These are phyloP conservation scores for Sisor rabdophorus DNA, from an alignment of 2,113 vertebrate species.

Conservation along the genomic window DNA sequence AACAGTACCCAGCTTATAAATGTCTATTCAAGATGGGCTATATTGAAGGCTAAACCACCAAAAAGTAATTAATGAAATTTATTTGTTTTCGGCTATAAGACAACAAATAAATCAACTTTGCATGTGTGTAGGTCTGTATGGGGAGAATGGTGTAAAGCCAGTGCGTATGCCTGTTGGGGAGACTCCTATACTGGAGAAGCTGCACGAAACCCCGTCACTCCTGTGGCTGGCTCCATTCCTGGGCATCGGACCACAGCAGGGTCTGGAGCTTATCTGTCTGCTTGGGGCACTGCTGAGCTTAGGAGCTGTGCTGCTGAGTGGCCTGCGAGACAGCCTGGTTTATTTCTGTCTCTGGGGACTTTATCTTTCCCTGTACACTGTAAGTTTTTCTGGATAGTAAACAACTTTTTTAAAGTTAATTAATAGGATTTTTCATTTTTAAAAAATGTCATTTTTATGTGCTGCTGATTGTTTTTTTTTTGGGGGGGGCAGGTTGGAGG, in stretches of 20 bases:
- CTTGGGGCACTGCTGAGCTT: constrained; percentile 64
- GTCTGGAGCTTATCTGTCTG: constrained; percentile 77
- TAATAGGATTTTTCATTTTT: too few relatives aligned
- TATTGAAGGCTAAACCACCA: too few relatives aligned
- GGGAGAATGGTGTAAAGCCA: constrained; percentile 71
- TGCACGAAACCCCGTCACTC: constrained; percentile 69
- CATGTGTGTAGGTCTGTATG: constrained; percentile 71
- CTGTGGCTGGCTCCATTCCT: constrained; percentile 69
- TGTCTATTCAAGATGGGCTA: background rate
- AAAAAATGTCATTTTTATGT: background rate
- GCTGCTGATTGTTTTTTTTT: constrained; percentile 22
- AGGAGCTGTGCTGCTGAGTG: constrained; percentile 59
- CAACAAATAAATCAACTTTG: background rate
- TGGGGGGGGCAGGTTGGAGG: constrained; percentile 82
- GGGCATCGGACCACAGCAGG: constrained; percentile 72
- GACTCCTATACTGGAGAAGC: constrained; percentile 66
- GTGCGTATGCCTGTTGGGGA: constrained; percentile 64
- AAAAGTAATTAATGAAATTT: too few relatives aligned
- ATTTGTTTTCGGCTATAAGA: too few relatives aligned
- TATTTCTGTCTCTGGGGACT: constrained; percentile 70
- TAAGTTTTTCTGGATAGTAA: background rate
- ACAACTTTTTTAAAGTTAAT: too few relatives aligned
- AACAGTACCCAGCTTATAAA: background rate
- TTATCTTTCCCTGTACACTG: constrained; percentile 75
- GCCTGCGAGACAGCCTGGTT: constrained; percentile 63